These are phyloP conservation scores for Aporophyla lueneburgensis DNA, from an alignment of 2,888 invertebrate species.

Conservation along the genomic window DNA sequence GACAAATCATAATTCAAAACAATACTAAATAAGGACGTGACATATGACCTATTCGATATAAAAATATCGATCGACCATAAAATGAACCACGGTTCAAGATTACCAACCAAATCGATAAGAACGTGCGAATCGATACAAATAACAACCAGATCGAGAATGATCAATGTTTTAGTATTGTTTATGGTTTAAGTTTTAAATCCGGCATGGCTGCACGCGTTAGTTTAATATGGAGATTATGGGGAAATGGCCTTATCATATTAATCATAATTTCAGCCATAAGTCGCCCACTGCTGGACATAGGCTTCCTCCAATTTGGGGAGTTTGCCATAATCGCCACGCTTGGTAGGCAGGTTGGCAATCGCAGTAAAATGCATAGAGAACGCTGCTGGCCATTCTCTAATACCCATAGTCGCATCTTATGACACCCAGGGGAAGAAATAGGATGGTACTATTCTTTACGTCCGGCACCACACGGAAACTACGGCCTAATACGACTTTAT, in stretches of 20 bases:
- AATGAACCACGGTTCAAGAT: constrained; percentile 65
- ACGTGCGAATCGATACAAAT: constrained; percentile 53
- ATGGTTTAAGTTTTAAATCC: constrained; percentile 7
- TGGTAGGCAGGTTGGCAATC: no score
- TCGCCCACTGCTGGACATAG: no score
- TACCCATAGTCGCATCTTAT: no score
- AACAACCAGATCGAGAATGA: constrained; percentile 32
- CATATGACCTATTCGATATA: constrained; percentile 54
- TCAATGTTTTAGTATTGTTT: constrained; percentile 26
- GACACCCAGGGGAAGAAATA: no score
- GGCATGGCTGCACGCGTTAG: constrained; percentile 3
- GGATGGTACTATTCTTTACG: no score
- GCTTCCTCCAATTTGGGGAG: no score
- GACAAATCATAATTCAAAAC: constrained; percentile 53
- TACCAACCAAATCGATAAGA: constrained; percentile 51
- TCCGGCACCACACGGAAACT: no score
- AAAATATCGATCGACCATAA: constrained; percentile 54
- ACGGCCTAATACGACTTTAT: not conserved
- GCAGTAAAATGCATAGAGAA: no score
- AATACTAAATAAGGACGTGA: constrained; percentile 63
- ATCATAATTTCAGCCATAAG: no score
- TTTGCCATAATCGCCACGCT: no score
- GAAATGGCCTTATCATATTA: no score
- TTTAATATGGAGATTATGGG: not conserved
- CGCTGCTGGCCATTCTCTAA: no score